These are phyloP conservation scores for Ascidia mentula DNA, from an alignment of 23 tunicate genomes.

Conservation along the genomic window DNA sequence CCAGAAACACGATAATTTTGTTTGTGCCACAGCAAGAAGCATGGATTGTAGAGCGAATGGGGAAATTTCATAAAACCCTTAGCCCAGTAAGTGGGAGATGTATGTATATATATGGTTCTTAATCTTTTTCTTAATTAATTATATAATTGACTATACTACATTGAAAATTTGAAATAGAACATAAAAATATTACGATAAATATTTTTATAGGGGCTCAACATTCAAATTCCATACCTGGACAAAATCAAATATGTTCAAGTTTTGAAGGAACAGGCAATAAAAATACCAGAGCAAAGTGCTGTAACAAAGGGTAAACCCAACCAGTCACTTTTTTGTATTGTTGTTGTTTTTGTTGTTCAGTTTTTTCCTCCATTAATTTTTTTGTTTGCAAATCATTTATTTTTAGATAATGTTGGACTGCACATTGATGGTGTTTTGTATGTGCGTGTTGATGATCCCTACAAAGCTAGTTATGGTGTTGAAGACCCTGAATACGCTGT, in stretches of 20 bases:
- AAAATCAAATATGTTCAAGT: slow-evolving; percentile 85
- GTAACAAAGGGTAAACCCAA: slow-evolving; percentile 76
- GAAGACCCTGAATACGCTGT: slow-evolving; percentile 98
- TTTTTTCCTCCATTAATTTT: background rate
- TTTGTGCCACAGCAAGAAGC: slow-evolving; percentile 99
- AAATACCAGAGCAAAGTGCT: slow-evolving; percentile 98
- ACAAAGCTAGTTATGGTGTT: slow-evolving; percentile 92
- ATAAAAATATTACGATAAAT: background rate
- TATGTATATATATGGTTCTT: too few species aligned
- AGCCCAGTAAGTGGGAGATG: slow-evolving; percentile 74
- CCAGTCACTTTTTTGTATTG: background rate
- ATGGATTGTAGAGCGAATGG: slow-evolving; percentile 96
- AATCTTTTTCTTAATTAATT: too few species aligned
- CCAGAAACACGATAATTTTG: slow-evolving; percentile 59
- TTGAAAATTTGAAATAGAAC: too few species aligned
- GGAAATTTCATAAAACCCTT: slow-evolving; percentile 73
- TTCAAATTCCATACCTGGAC: slow-evolving; percentile 80
- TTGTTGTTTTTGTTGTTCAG: background rate
- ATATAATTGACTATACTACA: too few species aligned
- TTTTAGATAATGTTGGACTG: slow-evolving; percentile 86
- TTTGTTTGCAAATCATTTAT: background rate
- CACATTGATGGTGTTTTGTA: slow-evolving; percentile 97
- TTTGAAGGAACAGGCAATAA: slow-evolving; percentile 95
- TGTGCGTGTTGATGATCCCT: slow-evolving; percentile 92
- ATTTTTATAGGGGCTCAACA: slow-evolving; percentile 71